These are phyloP conservation scores for Eptesicus fuscus DNA, from an alignment of 2,113 vertebrate genomes.

Conservation along the genomic window DNA sequence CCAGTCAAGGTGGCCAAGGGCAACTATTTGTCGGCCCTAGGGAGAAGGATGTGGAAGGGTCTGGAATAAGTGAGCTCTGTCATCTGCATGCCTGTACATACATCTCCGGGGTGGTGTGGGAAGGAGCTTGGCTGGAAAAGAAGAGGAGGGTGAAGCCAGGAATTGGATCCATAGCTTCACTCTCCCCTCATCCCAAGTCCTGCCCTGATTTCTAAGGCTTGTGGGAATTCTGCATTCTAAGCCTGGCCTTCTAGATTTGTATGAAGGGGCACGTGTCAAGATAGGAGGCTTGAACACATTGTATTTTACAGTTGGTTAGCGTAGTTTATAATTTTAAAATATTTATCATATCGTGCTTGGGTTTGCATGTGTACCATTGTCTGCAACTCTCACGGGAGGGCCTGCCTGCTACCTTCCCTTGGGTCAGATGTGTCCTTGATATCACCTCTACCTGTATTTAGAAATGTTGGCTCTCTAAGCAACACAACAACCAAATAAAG, in stretches of 20 bases:
- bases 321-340: slow-evolving; percentile 35
- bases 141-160: not conserved
- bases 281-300: not conserved
- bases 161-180: rapidly evolving
- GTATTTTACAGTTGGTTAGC: slow-evolving; percentile 3
- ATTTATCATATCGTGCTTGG: not conserved
- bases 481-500: not conserved
- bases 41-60: not conserved
- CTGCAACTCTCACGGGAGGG: not conserved
- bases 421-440: not conserved
- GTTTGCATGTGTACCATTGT: not conserved
- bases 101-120: not conserved
- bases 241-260: not conserved
- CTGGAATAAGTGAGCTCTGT: rapidly evolving
- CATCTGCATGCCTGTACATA: not conserved
- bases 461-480: not conserved
- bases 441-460: not conserved
- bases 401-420: not conserved
- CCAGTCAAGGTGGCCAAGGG: not conserved
- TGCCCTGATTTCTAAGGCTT: not conserved
- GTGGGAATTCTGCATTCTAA: not conserved
- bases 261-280: not conserved
- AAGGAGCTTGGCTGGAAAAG: not conserved
- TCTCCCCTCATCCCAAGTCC: too few relatives aligned
- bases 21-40: not conserved